Evolutionary conservation across 2,797 vertebrate genomes (phyloP).

Genomic region (Girardinus metallicus): DNA sequence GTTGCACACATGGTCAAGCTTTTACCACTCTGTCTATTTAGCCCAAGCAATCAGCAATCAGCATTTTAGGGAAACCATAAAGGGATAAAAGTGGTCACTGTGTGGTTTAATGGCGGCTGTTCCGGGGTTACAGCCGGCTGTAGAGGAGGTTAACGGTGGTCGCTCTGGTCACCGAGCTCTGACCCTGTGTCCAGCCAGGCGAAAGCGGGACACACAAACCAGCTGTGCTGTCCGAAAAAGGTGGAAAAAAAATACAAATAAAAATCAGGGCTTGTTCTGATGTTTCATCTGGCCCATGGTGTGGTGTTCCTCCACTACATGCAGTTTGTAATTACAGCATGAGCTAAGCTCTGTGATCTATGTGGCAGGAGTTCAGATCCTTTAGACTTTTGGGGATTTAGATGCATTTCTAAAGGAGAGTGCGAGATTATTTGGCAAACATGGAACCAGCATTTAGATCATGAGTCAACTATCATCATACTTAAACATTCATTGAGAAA

Average conservation of each 20-base stretch:
- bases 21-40: constrained; percentile 36
- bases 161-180: constrained; percentile 72
- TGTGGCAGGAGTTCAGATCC: constrained; percentile 6
- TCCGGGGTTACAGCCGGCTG: constrained; percentile 64
- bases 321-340: constrained; percentile 34
- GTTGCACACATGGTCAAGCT: constrained; percentile 29
- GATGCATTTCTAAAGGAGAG: constrained; percentile 12
- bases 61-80: constrained; percentile 37
- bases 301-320: constrained; percentile 76
- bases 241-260: not conserved
- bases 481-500: not conserved
- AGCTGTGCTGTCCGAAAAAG: constrained; percentile 86
- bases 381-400: constrained; percentile 13
- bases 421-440: not conserved
- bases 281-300: constrained; percentile 30
- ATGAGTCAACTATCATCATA: not conserved
- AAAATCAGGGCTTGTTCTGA: constrained; percentile 30
- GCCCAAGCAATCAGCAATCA: constrained; percentile 14
- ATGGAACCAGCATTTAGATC: not conserved
- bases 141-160: constrained; percentile 68
- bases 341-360: constrained; percentile 11
- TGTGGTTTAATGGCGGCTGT: constrained; percentile 57
- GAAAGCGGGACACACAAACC: constrained; percentile 84
- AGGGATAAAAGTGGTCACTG: constrained; percentile 46
- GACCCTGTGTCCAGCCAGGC: constrained; percentile 84